A percentile compares a stretch with the other conserved stretches of the same genome.
These are phyloP conservation scores for Sapajus apella DNA, from an alignment of 2,113 vertebrate genomes.

Conservation along the genomic window DNA sequence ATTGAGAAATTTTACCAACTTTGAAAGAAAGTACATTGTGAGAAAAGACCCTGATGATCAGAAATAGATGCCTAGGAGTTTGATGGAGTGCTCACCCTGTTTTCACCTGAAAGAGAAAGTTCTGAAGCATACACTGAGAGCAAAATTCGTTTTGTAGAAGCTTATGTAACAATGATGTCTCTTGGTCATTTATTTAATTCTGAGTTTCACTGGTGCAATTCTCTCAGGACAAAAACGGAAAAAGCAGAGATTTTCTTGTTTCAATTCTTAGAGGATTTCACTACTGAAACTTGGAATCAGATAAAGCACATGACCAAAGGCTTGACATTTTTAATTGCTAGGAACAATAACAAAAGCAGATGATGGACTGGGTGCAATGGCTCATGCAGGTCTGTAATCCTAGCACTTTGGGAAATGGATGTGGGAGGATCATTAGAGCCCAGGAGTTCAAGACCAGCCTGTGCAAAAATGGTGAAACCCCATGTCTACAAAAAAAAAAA, in stretches of 20 bases:
- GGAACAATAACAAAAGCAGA: neutral
- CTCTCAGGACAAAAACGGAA: neutral
- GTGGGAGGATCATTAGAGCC: too few species aligned
- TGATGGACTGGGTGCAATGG: neutral
- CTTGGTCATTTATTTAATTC: neutral
- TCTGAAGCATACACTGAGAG: neutral
- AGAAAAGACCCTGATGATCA: neutral
- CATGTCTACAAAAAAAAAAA: too few species aligned
- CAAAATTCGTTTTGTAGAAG: neutral
- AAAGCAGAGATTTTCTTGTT: neutral
- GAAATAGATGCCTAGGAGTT: neutral
- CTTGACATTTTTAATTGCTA: constrained; percentile 16
- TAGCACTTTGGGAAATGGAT: too few species aligned
- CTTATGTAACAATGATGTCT: neutral
- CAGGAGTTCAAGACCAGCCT: too few species aligned
- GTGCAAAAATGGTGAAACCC: too few species aligned
- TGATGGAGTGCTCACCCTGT: neutral
- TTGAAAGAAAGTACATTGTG: neutral
- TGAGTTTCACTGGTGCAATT: neutral
- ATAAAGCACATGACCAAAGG: neutral
- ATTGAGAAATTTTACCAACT: neutral
- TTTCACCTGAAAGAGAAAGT: neutral
- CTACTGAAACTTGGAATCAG: neutral
- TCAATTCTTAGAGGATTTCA: neutral
- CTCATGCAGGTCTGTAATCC: too few species aligned